phyloP scores from a whole-genome alignment of 2,797 vertebrate species.

The Staurois parvus region DNA sequence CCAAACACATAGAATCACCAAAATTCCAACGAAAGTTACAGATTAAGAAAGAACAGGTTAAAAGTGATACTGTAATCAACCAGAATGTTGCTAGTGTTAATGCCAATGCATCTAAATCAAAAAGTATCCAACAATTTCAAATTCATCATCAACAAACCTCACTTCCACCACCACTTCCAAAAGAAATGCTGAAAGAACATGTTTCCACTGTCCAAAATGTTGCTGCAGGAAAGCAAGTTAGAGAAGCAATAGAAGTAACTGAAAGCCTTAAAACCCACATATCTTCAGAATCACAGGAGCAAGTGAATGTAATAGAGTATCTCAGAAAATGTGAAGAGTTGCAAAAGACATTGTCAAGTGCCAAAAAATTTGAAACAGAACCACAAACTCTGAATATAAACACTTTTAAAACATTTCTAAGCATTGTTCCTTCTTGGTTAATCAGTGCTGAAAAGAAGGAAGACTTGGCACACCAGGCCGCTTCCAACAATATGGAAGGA shows the following conservation, averaged over 20 bases:
- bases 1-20: conserved; percentile 13
- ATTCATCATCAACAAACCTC: conserved; percentile 60
- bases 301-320: conserved; percentile 72
- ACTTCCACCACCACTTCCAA: conserved; percentile 49
- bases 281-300: conserved; percentile 69
- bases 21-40: conserved; percentile 58
- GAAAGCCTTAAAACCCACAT: conserved; percentile 69
- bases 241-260: conserved; percentile 66
- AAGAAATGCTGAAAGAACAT: conserved; percentile 60
- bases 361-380: conserved; percentile 77
- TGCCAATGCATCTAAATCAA: conserved; percentile 63
- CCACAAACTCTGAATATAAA: conserved; percentile 73
- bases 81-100: conserved; percentile 58
- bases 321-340: conserved; percentile 78
- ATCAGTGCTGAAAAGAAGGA: conserved; percentile 75
- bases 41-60: conserved; percentile 63
- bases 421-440: conserved; percentile 77
- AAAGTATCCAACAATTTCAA: conserved; percentile 56
- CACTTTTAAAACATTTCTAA: conserved; percentile 77
- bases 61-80: conserved; percentile 50
- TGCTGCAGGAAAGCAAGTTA: conserved; percentile 62
- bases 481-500: conserved; percentile 71
- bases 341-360: conserved; percentile 78
- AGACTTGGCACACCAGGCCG: conserved; percentile 68
- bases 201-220: conserved; percentile 50